These are phyloP conservation scores for Desoria tigrina DNA, from an alignment of 2,888 invertebrate species.

Conservation along the genomic window DNA sequence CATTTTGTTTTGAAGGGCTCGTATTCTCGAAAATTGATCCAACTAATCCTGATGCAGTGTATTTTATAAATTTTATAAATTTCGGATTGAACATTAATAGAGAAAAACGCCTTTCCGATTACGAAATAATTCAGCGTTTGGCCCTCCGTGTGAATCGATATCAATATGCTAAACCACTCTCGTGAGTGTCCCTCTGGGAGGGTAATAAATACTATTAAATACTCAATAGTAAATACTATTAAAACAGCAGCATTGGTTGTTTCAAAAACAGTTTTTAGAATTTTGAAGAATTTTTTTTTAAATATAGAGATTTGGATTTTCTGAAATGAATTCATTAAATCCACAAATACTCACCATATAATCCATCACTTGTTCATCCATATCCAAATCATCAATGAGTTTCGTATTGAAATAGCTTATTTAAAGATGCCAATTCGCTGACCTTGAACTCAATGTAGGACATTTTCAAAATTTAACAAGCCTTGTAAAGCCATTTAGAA, in stretches of 20 bases:
- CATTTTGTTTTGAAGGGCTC: not conserved
- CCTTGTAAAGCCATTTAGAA: too few species aligned
- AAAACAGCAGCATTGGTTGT: slow-evolving; percentile 17
- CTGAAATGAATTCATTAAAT: too few species aligned
- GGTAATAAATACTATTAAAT: not conserved
- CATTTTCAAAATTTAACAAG: too few species aligned
- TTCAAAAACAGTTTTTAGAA: too few species aligned
- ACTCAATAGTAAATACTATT: not conserved
- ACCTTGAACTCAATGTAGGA: too few species aligned
- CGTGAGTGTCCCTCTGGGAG: slow-evolving; percentile 21
- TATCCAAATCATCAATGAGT: slow-evolving; percentile 12
- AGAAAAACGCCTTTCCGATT: slow-evolving; percentile 22
- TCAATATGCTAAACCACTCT: slow-evolving; percentile 29
- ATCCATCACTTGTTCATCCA: too few species aligned
- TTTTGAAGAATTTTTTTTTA: too few species aligned
- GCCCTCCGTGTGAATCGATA: slow-evolving; percentile 26
- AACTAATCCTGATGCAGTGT: not conserved
- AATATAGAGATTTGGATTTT: too few species aligned
- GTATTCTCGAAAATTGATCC: slow-evolving; percentile 15
- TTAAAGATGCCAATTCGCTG: too few species aligned
- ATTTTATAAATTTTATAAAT: slow-evolving; percentile 6
- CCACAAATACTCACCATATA: too few species aligned
- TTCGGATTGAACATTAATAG: slow-evolving; percentile 6
- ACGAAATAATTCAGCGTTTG: too few species aligned
- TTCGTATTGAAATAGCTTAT: not conserved